Evolutionary conservation across 2,113 vertebrate species (phyloP), one percentile per base, ranked within the genome.

Genomic region (Proterorhinus semilunaris): DNA sequence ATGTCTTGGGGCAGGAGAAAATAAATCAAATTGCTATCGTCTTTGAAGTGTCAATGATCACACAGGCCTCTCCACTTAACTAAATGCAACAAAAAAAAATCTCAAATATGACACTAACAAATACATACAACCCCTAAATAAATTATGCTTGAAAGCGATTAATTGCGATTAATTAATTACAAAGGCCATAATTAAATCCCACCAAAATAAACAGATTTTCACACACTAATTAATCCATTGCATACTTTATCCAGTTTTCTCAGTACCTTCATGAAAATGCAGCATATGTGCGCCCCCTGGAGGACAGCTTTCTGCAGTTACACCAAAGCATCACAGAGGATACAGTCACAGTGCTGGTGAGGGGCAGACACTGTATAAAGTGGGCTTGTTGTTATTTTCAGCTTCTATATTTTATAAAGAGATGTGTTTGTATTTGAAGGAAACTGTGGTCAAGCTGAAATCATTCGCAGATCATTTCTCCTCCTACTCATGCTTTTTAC

Each of bases 221-320:
- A 27, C 17, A 27, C 27, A 11, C 10, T 55, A 55, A 55, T 36
- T 36, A 36, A 36, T 36, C 10, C 17, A 5, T 5, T 55, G 9
- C 17, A 55, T 27, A 10, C 8, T 55, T 27, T 27, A 21, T 55
- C 71, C 71, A 99, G 98, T 98, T 99, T 76, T 95, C 96, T 6
- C 96, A 98, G 70, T 93, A 98, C 76, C 95, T 99, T 13, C 96
- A 98, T 81, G 97, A 99, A 91, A 99, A 98, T 50, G 98, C 98
- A 0, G 92, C 93, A 0, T 97, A 95, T 6, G 95, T 99, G 83
- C 97, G 98, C 89, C 97, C 96, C 75, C 94, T 99, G 58, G 98
- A 99, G 94, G 96, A 98, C 83, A 95, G 95, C 79, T 94, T 99
- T 87, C 82, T 96, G 65, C 95, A 94, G 44, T 86, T 99, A 79